Conservation (phyloP, 2,113 vertebrate genomes). For the Todiramphus chloris region DNA sequence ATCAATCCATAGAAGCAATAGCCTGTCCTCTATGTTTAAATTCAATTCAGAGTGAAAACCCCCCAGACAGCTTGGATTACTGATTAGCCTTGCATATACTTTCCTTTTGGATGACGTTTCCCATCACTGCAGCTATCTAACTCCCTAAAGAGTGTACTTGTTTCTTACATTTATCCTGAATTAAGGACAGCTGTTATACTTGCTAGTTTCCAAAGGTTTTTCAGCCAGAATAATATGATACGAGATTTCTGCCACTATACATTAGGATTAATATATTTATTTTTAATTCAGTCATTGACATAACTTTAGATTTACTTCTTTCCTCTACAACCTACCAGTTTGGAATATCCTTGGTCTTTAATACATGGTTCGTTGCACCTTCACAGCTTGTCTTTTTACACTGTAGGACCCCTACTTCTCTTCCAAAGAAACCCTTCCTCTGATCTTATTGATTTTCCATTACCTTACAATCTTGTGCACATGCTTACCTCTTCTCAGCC, state of each 20-base stretch:
- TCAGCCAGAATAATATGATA: background rate
- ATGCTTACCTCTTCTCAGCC: background rate
- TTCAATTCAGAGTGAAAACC: background rate
- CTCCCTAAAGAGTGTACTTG: background rate
- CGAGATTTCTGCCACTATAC: background rate
- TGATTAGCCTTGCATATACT: background rate
- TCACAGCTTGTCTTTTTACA: background rate
- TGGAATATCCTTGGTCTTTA: background rate
- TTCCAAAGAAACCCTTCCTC: background rate
- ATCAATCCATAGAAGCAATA: background rate
- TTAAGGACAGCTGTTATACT: slow-evolving; percentile 19
- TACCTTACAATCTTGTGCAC: background rate
- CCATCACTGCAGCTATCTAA: background rate
- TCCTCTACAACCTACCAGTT: background rate
- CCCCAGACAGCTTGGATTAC: background rate
- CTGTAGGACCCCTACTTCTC: background rate
- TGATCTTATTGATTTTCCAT: background rate
- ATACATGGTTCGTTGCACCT: background rate
- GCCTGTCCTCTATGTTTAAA: background rate
- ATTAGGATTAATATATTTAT: background rate
- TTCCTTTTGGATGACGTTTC: background rate
- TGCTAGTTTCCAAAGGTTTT: background rate
- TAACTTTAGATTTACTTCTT: slow-evolving; percentile 15
- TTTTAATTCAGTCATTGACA: slow-evolving; percentile 4
- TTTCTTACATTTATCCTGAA: background rate